phyloP scores from a whole-genome alignment of 2,888 invertebrate genomes.

The Tipula helvola region DNA sequence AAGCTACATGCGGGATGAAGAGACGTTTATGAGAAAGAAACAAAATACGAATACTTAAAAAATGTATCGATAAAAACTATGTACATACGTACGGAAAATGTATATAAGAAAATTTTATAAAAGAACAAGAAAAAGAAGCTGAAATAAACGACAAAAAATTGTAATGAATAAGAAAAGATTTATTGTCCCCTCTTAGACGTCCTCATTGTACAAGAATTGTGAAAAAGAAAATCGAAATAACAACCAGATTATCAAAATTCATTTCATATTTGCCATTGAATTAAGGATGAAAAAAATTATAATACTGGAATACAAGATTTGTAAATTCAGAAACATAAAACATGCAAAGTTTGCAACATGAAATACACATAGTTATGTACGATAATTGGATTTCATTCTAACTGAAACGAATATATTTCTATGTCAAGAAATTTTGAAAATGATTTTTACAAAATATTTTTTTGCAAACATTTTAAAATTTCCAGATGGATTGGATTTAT shows the following conservation, averaged over 20 bases:
- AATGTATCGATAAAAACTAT: neutral
- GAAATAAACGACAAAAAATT: neutral
- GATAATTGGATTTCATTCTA: neutral
- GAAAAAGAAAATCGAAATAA: neutral
- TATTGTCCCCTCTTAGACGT: neutral
- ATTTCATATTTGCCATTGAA: neutral
- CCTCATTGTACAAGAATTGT: neutral
- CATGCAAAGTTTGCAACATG: neutral
- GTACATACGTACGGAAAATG: no score
- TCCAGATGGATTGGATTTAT: neutral
- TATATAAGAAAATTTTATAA: neutral
- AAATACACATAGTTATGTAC: neutral
- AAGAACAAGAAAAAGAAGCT: no score
- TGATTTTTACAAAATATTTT: neutral
- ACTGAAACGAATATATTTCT: neutral
- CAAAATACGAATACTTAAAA: neutral
- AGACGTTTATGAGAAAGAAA: neutral
- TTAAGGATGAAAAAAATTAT: neutral
- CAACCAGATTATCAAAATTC: neutral
- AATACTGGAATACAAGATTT: neutral
- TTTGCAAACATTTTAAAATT: neutral
- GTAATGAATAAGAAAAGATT: neutral
- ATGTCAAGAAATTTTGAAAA: neutral
- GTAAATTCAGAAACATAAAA: neutral
- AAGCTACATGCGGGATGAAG: neutral